Percentiles rank a stretch among this genome's conserved stretches.
These are phyloP conservation scores for Apotomis betuletana DNA, from an alignment of 2,888 invertebrate genomes.

Conservation along the genomic window DNA sequence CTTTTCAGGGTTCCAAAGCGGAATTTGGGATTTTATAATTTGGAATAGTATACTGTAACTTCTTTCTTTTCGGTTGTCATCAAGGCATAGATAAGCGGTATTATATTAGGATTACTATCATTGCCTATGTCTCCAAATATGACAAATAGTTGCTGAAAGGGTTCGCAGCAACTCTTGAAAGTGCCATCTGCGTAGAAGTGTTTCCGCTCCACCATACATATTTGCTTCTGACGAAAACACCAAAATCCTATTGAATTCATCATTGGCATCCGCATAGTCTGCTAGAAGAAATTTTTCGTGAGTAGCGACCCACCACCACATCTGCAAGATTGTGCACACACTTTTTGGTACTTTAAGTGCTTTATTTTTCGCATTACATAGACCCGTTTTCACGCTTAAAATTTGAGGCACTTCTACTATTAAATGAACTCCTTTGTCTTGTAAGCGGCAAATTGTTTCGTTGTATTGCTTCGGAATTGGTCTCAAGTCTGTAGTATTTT, in stretches of 20 bases:
- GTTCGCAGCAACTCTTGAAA: constrained; percentile 1
- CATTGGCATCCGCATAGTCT: not conserved
- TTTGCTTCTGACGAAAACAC: constrained; percentile 9
- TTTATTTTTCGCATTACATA: not conserved
- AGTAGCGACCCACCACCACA: not conserved
- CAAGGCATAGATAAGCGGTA: constrained; percentile 2
- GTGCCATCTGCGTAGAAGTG: constrained; percentile 8
- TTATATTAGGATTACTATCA: constrained; percentile 16
- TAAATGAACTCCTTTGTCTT: constrained; percentile 15
- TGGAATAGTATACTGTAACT: constrained; percentile 14
- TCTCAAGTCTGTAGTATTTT: constrained; percentile 11
- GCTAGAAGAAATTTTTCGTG: constrained; percentile 1
- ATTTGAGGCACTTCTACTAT: constrained; percentile 8
- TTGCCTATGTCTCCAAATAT: not conserved
- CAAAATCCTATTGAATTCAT: constrained; percentile 12
- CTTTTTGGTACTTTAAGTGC: constrained; percentile 5
- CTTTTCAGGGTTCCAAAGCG: too few relatives aligned
- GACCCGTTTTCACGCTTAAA: not conserved
- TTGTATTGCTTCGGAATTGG: constrained; percentile 20
- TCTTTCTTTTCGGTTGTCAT: constrained; percentile 14
- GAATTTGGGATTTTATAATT: constrained; percentile 4
- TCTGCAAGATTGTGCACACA: not conserved
- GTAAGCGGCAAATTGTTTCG: constrained; percentile 5
- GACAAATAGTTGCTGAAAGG: not conserved
- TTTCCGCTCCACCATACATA: not conserved